Base-by-base conservation (phyloP, 2,888 invertebrate species). In the Metallyticus violacea region DNA sequence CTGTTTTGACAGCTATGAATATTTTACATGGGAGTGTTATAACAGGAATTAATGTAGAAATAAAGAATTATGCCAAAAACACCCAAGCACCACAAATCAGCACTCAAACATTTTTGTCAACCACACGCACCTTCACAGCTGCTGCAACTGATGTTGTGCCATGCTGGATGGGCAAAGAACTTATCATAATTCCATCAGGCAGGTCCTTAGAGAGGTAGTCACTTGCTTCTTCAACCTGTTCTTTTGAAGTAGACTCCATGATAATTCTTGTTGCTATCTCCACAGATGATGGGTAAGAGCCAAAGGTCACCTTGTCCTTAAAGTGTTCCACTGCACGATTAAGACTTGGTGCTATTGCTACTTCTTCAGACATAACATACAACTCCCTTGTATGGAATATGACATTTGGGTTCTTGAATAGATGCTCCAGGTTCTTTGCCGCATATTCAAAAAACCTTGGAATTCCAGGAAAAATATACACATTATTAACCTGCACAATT, bases 401-500 rank as follows among this genome's bases (percentile, higher is more conserved):
- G 88, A 82, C 81, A 30, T 30, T 86, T 9, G 91, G 90, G 86
- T 91, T 91, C 86, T 89, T 89, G 85, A 92, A 91, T 28, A 90
- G 77, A 85, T 91, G 90, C 89, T 91, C 89, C 28, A 90, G 87
- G 77, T 85, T 82, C 80, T 40, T 81, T 28, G 88, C 89, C 86
- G 77, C 79, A 77, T 86, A 85, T 87, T 91, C 89, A 85, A 92
- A 90, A 88, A 91, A 92, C 85, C 91, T 91, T 0, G 95, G 95
- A 25, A 95, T 93, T 4, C 95, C 95, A 26, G 95, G 95, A 87
- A 95, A 92, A 7, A 94, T 91, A 89, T 93, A 93, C 0, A 95
- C 94, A 90, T 95, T 95, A 79, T 90, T 90, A 26, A 94, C 89
- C 76, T 89, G 89, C 3, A 90, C 90, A 22, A 90, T 77, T 89